Base-by-base conservation (phyloP, 1,140 invertebrate genomes). In the Bactericera cockerelli region DNA sequence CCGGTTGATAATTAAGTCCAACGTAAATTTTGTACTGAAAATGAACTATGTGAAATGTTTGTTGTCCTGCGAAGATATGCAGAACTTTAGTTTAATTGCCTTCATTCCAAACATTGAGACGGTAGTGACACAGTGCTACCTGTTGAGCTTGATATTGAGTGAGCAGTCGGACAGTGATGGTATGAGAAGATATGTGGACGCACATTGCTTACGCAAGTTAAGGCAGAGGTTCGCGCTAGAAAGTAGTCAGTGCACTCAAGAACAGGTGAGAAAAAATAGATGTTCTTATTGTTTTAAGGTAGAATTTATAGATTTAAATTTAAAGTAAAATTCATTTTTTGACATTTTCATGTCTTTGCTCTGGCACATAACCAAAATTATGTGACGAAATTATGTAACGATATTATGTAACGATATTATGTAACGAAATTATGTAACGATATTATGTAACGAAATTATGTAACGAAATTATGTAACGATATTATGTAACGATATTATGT, bases 111-210 rank as follows among this genome's bases (percentile, higher is more conserved):
- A 49, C 19, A 49, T 49, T 49, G 42, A 49, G n/a, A 22, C 22
- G 8, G 19, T 49, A 4, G 19, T 49, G 4, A 22, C 22, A 49
- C 42, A 49, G 19, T 49, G 42, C 22, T 49, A 49, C 22, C n/a
- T 49, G n/a, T 49, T 49, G 22, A 49, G 22, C 19, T 49, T 49
- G 22, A 49, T 49, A 49, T 49, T 49, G 42, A 49, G 22, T 49
- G 42, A 19, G n/a, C n/a, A 49, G 4, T 49, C n/a, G 6, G 42
- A 49, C 19, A 16, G 22, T 6, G 42, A 49, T 19, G 42, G 42
- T 19, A 49, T 49, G 42, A 49, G 22, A 6, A 49, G 22, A 49
- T 49, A 49, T 49, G 42, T 22, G 22, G 4, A 49, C 4, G 3
- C n/a, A 19, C 22, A 49, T 49, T 19, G n/a, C 22, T 49, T 22